Evolutionary conservation across 2,888 invertebrate species (phyloP).

Genomic region (Pollenia labialis): DNA sequence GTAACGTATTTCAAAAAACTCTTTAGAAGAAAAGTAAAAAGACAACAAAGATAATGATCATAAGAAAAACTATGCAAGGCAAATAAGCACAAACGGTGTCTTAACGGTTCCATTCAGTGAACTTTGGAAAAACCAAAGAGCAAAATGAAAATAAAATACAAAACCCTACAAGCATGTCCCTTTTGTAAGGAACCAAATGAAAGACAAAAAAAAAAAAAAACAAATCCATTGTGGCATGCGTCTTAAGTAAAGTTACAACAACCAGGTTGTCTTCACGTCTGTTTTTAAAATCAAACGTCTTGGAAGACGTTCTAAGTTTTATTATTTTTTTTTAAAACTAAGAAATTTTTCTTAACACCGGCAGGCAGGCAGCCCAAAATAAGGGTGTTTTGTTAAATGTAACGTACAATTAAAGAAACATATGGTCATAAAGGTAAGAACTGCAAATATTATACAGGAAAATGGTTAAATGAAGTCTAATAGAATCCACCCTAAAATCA

Average conservation of each 20-base stretch:
- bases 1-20: slow-evolving; percentile 62
- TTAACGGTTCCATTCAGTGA: slow-evolving; percentile 64
- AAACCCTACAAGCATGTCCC: slow-evolving; percentile 43
- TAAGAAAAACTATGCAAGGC: slow-evolving; percentile 2
- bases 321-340: slow-evolving; percentile 12
- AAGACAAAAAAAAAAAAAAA: slow-evolving; percentile 26
- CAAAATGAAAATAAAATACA: slow-evolving; percentile 21
- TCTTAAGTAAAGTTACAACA: slow-evolving; percentile 52
- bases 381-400: slow-evolving; percentile 63
- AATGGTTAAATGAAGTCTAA: slow-evolving; percentile 18
- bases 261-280: slow-evolving; percentile 4
- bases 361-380: slow-evolving; percentile 21
- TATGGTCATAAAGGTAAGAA: slow-evolving; percentile 55
- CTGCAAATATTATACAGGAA: slow-evolving; percentile 7
- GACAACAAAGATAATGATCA: slow-evolving; percentile 62
- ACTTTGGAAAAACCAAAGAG: slow-evolving; percentile 27
- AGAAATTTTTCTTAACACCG: slow-evolving; percentile 45
- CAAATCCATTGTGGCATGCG: slow-evolving; percentile 69
- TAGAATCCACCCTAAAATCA: slow-evolving; percentile 33
- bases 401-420: slow-evolving; percentile 60
- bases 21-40: slow-evolving; percentile 21
- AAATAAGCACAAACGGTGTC: neutral
- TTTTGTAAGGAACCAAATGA: neutral
- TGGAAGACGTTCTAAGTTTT: slow-evolving; percentile 47
- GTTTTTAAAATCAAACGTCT: slow-evolving; percentile 25